phyloP scores from a whole-genome alignment of 35 echinoderm and acorn worm species.

The Diadema setosum region DNA sequence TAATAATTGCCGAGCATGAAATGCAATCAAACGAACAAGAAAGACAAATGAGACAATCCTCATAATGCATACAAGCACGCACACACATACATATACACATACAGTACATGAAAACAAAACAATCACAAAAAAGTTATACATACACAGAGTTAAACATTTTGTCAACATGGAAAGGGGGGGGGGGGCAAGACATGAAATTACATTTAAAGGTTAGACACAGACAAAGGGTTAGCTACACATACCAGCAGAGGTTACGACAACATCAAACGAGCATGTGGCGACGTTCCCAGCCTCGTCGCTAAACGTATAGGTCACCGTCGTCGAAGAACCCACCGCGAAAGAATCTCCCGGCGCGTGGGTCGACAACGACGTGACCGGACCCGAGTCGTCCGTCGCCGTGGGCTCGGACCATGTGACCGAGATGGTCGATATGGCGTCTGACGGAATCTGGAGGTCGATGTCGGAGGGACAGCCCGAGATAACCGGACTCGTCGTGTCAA shows the following conservation, averaged over 20 bases:
- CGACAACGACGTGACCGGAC: background rate
- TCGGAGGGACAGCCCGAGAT: constrained; percentile 3
- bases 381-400: constrained; percentile 63
- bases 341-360: constrained; percentile 19
- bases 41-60: no score
- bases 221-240: background rate
- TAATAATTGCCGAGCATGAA: no score
- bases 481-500: background rate
- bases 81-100: no score
- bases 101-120: no score
- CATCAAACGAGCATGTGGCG: constrained; percentile 40
- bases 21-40: no score
- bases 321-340: constrained; percentile 49
- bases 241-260: constrained; percentile 15
- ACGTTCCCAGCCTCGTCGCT: constrained; percentile 51
- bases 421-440: background rate
- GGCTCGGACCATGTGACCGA: constrained; percentile 31
- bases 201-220: no score
- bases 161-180: no score
- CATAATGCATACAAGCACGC: no score
- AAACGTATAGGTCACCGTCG: constrained; percentile 49
- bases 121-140: no score
- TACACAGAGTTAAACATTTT: no score
- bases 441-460: background rate
- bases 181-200: no score